Conservation (phyloP, 2,888 invertebrate species). For the Tetragonisca angustula region DNA sequence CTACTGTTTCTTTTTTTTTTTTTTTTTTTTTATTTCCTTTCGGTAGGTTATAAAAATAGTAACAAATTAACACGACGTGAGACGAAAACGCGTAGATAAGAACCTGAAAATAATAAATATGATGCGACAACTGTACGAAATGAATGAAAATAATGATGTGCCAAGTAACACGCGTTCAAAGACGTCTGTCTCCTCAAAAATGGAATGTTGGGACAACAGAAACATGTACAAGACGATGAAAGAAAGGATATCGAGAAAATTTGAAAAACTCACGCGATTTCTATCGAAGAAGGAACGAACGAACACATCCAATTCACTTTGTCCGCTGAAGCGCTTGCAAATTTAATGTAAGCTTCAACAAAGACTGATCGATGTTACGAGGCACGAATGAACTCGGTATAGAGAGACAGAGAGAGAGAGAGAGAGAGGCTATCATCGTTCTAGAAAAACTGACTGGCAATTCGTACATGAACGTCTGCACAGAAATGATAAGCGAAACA, state of each 20-base stretch:
- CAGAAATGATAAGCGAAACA: constrained; percentile 30
- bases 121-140: neutral
- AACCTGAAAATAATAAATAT: neutral
- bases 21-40: neutral
- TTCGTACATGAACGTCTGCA: constrained; percentile 17
- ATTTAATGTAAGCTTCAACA: constrained; percentile 61
- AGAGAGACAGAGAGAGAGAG: neutral
- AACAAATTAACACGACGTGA: too few species aligned
- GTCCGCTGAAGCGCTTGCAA: constrained; percentile 38
- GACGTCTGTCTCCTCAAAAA: neutral
- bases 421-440: constrained; percentile 21
- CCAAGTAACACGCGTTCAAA: neutral
- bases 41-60: too few species aligned
- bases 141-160: neutral
- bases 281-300: constrained; percentile 12
- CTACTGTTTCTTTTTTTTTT: neutral
- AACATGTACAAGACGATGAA: neutral
- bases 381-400: constrained; percentile 27
- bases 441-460: constrained; percentile 37
- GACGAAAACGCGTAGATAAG: neutral
- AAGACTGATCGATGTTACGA: constrained; percentile 60
- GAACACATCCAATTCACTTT: constrained; percentile 55
- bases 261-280: constrained; percentile 20
- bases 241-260: constrained; percentile 41
- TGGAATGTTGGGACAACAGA: constrained; percentile 19